phyloP scores from a whole-genome alignment of 2,888 invertebrate species.

The Cheilosia vernalis region DNA sequence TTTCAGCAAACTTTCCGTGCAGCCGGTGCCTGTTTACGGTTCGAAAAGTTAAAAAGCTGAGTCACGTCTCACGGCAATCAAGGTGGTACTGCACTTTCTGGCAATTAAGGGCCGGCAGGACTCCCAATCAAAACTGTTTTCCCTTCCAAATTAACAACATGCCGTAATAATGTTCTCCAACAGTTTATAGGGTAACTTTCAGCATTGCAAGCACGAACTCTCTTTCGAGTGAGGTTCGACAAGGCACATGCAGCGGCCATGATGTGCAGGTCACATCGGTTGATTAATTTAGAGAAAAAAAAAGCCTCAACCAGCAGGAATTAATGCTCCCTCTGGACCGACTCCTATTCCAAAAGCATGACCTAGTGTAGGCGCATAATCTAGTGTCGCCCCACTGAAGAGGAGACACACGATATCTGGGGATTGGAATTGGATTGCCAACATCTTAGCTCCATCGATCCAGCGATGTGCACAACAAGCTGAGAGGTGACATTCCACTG shows the following conservation, averaged over 20 bases:
- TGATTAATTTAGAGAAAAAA: constrained; percentile 52
- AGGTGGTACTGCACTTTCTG: constrained; percentile 52
- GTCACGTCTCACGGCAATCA: constrained; percentile 66
- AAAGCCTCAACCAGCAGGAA: background rate
- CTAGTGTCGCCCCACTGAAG: background rate
- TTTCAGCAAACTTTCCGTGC: background rate
- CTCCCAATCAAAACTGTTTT: constrained; percentile 49
- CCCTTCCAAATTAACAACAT: constrained; percentile 30
- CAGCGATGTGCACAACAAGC: constrained; percentile 34
- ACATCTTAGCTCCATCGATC: constrained; percentile 17
- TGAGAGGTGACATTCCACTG: constrained; percentile 37
- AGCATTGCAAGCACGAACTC: constrained; percentile 65
- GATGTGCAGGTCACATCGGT: constrained; percentile 42
- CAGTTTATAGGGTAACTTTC: constrained; percentile 13
- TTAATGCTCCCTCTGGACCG: constrained; percentile 7
- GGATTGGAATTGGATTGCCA: constrained; percentile 21
- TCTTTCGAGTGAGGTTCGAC: constrained; percentile 22
- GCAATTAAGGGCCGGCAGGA: constrained; percentile 27
- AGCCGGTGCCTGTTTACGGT: constrained; percentile 1
- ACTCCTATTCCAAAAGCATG: background rate
- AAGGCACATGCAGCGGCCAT: constrained; percentile 9
- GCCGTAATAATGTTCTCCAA: constrained; percentile 45
- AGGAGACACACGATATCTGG: constrained; percentile 46
- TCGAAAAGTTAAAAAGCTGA: constrained; percentile 46
- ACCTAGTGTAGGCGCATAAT: constrained; percentile 17